These are phyloP conservation scores for Magallana gigas DNA, from an alignment of 1,140 invertebrate species.

Conservation along the genomic window DNA sequence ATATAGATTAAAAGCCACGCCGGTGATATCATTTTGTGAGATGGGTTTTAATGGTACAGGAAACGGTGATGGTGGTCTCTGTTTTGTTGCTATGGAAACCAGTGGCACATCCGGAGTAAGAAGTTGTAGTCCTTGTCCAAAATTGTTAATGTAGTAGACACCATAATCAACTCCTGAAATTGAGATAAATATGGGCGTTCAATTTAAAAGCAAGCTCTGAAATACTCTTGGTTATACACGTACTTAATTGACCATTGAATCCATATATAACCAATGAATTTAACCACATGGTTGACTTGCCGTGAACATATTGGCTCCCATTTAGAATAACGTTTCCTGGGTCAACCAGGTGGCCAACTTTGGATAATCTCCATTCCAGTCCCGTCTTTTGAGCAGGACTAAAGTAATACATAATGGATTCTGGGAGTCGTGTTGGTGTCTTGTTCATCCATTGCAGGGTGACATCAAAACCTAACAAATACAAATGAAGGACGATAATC, in stretches of 20 bases:
- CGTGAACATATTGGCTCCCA: slow-evolving; percentile 73
- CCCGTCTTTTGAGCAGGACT: slow-evolving; percentile 45
- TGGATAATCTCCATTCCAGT: slow-evolving; percentile 62
- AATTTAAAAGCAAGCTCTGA: background rate
- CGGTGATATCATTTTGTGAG: slow-evolving; percentile 57
- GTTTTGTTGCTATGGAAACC: slow-evolving; percentile 61
- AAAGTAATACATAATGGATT: slow-evolving; percentile 67
- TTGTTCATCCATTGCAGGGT: slow-evolving; percentile 65
- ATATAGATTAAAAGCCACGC: slow-evolving; percentile 73
- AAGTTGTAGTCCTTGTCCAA: slow-evolving; percentile 62
- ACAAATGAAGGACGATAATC: background rate
- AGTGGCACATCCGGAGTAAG: slow-evolving; percentile 65
- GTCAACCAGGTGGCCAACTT: slow-evolving; percentile 66
- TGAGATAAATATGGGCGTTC: background rate
- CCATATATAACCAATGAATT: background rate
- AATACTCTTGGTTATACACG: too few species aligned
- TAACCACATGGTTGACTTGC: slow-evolving; percentile 53
- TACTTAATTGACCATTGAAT: background rate
- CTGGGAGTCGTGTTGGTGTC: slow-evolving; percentile 67
- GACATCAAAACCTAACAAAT: slow-evolving; percentile 62
- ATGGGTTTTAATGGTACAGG: slow-evolving; percentile 72
- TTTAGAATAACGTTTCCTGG: slow-evolving; percentile 69
- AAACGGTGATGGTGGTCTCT: slow-evolving; percentile 64
- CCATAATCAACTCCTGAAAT: slow-evolving; percentile 67
- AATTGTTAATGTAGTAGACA: slow-evolving; percentile 55